These are phyloP conservation scores for Heliconius hermathena DNA, from an alignment of 1,140 invertebrate species.

Conservation along the genomic window DNA sequence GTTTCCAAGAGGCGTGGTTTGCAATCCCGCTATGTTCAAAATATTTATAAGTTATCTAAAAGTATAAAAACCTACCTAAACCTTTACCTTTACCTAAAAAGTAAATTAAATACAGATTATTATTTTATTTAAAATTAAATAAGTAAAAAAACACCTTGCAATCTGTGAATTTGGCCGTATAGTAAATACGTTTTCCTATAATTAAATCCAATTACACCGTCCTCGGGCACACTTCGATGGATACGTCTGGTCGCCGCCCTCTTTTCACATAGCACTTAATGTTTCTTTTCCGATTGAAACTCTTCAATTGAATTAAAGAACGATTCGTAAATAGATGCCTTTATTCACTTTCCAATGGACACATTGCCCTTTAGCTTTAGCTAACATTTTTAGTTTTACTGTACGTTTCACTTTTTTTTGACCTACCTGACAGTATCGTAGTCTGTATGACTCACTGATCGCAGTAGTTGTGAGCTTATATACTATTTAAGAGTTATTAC, in stretches of 20 bases:
- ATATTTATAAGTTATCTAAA: too few relatives aligned
- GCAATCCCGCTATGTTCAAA: too few relatives aligned
- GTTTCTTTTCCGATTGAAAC: conserved; percentile 46
- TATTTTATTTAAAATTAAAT: neutral
- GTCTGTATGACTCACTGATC: neutral
- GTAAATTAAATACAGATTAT: too few relatives aligned
- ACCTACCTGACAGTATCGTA: neutral
- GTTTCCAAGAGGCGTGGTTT: too few relatives aligned
- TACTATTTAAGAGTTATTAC: too few relatives aligned
- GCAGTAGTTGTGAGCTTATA: too few relatives aligned
- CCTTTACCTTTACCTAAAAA: too few relatives aligned
- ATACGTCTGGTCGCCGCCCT: conserved; percentile 52
- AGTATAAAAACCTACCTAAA: too few relatives aligned
- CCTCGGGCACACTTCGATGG: conserved; percentile 50
- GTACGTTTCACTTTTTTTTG: neutral
- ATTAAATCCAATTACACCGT: conserved; percentile 64
- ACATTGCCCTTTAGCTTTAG: neutral
- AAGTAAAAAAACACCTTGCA: neutral
- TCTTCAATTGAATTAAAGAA: conserved; percentile 33
- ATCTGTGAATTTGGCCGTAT: neutral
- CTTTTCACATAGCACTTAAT: conserved; percentile 65
- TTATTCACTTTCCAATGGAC: neutral
- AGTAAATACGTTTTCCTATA: conserved; percentile 33
- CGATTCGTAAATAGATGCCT: conserved; percentile 15
- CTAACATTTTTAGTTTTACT: neutral